Base-by-base conservation (phyloP, 2,797 vertebrate genomes). In the Zalophus californianus region DNA sequence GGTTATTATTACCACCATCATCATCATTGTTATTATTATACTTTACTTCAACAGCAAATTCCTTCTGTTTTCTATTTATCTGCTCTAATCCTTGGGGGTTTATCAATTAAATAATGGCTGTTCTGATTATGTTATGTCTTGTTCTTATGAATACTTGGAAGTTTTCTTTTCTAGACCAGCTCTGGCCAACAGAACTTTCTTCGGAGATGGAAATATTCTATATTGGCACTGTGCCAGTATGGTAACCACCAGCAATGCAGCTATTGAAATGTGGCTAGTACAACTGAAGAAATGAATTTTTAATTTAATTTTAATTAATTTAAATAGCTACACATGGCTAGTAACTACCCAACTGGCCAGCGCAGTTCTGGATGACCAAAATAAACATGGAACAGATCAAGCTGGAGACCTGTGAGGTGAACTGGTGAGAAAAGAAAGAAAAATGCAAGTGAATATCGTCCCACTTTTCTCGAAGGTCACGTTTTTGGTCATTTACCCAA, bases 21-120 rank as follows among this genome's bases (percentile, higher is more conserved):
- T 44, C 44, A 44, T 23, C 21, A 29, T 62, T 23, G 5, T 29
- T 27, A 38, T 12, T 70, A 38, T 23, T 13, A 13, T 3, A 96
- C 80, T 68, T 87, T 92, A 11, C 0, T 92, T 79, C 20, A 92
- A 94, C 60, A 80, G 60, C 52, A 94, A 95, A 62, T 89, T 91
- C 90, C 90, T 96, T 96, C 62, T 93, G 35, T 58, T 23, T 44
- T 93, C 90, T 56, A 64, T 29, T 12, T 38, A 32, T 9, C n/a
- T 38, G 44, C 52, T 38, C 18, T 50, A 73, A 48, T 48, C 32
- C 64, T 60, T 48, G 52, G 52, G 50, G 27, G 8, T 44, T n/a
- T 54, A 79, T 29, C 12, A 41, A 66, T 38, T 68, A 68, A 60
- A 79, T 79, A 70, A 25, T 12, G 35, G 23, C 62, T 80, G 25